A percentile compares a stretch with the other conserved stretches of the same genome.
Conservation (phyloP, 1,140 invertebrate species). For the Magallana gigas region DNA sequence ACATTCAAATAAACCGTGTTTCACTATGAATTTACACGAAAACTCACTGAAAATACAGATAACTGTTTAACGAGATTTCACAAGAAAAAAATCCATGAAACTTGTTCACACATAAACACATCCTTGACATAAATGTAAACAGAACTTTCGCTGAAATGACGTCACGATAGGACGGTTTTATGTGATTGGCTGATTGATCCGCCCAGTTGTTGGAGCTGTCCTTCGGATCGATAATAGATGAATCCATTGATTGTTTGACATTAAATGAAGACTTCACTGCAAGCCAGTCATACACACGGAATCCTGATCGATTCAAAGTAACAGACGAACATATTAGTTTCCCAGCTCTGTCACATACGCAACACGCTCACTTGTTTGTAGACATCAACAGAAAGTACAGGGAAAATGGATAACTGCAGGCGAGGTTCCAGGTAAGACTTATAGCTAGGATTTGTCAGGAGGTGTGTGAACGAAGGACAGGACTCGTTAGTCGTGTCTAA, state of each 20-base stretch:
- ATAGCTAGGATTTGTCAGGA: not conserved
- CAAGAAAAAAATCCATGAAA: too few species aligned
- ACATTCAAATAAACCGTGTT: too few species aligned
- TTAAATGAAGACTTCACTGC: not conserved
- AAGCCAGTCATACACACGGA: not conserved
- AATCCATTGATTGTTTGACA: conserved; percentile 23
- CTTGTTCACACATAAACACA: too few species aligned
- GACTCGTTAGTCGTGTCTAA: too few species aligned
- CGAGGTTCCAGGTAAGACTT: not conserved
- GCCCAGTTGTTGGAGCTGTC: not conserved
- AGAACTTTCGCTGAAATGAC: not conserved
- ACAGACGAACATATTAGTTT: not conserved
- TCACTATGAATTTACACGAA: too few species aligned
- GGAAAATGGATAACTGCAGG: not conserved
- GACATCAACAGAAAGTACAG: not conserved
- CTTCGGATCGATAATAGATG: conserved; percentile 14
- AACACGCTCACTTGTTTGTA: not conserved
- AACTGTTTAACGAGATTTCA: too few species aligned
- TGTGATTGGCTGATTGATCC: not conserved
- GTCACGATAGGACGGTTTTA: not conserved
- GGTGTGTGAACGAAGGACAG: too few species aligned
- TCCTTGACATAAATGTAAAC: too few species aligned
- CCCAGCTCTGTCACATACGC: not conserved
- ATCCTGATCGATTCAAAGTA: conserved; percentile 16
- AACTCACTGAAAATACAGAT: too few species aligned